A percentile compares a stretch with the other conserved stretches of the same genome.
Conservation (phyloP, 92 coral and sea anemone genomes). For the Heliopora coerulea region DNA sequence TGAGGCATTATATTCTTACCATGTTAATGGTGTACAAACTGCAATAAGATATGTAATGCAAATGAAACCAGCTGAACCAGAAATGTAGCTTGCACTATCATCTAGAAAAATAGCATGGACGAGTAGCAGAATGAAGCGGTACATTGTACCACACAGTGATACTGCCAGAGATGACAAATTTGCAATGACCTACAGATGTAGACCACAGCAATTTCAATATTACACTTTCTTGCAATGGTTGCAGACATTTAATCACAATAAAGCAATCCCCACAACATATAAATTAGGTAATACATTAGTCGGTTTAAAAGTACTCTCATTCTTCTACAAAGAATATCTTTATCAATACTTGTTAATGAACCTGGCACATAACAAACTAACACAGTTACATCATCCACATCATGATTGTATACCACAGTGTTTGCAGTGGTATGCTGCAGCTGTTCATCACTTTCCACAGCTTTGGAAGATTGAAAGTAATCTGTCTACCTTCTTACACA, state of each 20-base stretch:
- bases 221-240: not conserved
- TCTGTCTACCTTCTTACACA: not conserved
- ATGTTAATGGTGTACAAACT: not conserved
- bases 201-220: not conserved
- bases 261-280: not conserved
- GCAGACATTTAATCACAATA: not conserved
- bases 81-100: constrained; percentile 11
- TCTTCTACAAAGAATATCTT: not conserved
- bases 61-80: constrained; percentile 26
- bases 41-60: constrained; percentile 4
- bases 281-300: not conserved
- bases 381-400: not conserved
- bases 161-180: not conserved
- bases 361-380: not conserved
- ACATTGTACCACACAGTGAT: not conserved
- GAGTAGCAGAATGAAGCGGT: not conserved
- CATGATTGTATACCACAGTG: not conserved
- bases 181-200: not conserved
- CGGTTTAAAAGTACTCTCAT: not conserved
- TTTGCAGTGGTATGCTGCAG: not conserved
- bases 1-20: constrained; percentile 8
- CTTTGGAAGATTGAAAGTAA: not conserved
- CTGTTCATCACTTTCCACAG: not conserved
- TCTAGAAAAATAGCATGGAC: constrained; percentile 14
- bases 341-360: not conserved